A percentile compares a stretch with the other conserved stretches of the same genome.
Conservation (phyloP, 2,113 vertebrate genomes). For the Sialia sialis region DNA sequence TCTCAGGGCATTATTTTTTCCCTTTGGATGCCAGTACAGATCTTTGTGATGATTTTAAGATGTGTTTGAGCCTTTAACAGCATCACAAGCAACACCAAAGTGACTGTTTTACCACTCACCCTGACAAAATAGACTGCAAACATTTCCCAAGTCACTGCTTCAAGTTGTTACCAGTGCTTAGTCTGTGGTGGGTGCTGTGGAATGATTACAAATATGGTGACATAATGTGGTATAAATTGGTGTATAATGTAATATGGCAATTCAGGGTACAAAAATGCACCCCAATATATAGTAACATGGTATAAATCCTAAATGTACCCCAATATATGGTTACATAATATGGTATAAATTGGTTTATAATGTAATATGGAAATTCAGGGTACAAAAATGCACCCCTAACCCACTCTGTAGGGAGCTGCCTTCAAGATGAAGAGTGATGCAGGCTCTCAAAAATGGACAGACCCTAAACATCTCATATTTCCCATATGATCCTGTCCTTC, state of each 20-base stretch:
- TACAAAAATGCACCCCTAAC: accelerated
- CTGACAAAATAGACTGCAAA: neutral
- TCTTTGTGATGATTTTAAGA: neutral
- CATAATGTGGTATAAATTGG: neutral
- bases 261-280: neutral
- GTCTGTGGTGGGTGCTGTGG: neutral
- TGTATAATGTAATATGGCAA: neutral
- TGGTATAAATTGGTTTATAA: too few species aligned
- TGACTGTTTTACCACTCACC: neutral
- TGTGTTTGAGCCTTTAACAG: neutral
- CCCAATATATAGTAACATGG: neutral
- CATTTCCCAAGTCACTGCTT: neutral
- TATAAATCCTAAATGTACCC: too few species aligned
- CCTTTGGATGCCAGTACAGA: neutral
- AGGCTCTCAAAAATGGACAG: neutral
- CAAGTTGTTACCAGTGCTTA: neutral
- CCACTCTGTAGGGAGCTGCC: neutral
- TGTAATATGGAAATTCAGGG: neutral
- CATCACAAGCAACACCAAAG: neutral
- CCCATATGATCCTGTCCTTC: accelerated
- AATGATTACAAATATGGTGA: neutral
- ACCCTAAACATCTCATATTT: neutral
- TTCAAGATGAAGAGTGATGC: neutral
- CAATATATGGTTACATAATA: neutral
- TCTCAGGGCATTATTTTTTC: neutral